Conservation (phyloP, 2,113 vertebrate genomes). For the Ovis canadensis region DNA sequence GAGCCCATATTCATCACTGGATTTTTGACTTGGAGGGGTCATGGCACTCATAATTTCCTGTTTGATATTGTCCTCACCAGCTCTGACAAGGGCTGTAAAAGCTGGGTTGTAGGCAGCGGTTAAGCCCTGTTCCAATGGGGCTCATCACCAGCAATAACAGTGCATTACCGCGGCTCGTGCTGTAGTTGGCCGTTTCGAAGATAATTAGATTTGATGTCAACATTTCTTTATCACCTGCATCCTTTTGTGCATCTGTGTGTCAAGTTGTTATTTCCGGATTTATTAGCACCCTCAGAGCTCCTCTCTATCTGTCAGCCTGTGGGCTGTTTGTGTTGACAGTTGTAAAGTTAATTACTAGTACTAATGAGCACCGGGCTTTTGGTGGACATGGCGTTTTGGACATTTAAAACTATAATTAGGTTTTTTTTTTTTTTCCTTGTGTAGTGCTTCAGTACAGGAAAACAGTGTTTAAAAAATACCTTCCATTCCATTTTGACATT, state of each 20-base stretch:
- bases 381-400: constrained; percentile 89
- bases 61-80: constrained; percentile 83
- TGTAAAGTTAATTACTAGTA: constrained; percentile 91
- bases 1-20: constrained; percentile 85
- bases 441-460: constrained; percentile 65
- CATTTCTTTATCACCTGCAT: constrained; percentile 90
- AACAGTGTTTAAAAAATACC: constrained; percentile 14
- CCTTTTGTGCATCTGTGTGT: constrained; percentile 89
- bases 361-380: constrained; percentile 89
- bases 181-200: constrained; percentile 82
- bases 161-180: constrained; percentile 78
- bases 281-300: constrained; percentile 87
- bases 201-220: constrained; percentile 95
- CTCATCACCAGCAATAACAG: constrained; percentile 82
- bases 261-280: constrained; percentile 90
- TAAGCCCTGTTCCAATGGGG: constrained; percentile 80
- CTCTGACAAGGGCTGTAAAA: constrained; percentile 85
- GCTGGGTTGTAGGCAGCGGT: constrained; percentile 73
- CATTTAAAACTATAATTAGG: constrained; percentile 89
- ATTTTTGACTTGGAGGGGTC: constrained; percentile 83
- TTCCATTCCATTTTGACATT: constrained; percentile 66
- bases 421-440: constrained; percentile 72
- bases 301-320: constrained; percentile 87
- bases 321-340: constrained; percentile 88
- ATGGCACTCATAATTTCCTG: constrained; percentile 85